phyloP scores from a whole-genome alignment of 2,888 invertebrate genomes.

The Helobdella robusta region DNA sequence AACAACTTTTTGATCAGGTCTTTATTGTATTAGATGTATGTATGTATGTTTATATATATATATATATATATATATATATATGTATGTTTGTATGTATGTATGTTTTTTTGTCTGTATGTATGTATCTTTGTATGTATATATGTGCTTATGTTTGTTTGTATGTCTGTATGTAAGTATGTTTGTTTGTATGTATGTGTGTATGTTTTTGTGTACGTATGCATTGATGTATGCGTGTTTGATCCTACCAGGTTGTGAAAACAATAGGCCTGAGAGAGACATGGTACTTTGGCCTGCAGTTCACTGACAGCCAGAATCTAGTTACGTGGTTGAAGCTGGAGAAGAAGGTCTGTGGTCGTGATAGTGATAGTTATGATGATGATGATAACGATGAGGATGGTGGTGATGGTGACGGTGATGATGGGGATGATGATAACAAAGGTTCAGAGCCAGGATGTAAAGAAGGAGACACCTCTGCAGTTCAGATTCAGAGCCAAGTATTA shows the following conservation, averaged over 20 bases:
- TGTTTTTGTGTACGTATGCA: background rate
- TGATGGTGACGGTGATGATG: background rate
- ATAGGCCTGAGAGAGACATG: conserved; percentile 93
- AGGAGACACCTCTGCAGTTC: conserved; percentile 75
- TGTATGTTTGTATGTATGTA: background rate
- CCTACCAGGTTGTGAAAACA: conserved; percentile 99
- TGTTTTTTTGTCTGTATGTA: background rate
- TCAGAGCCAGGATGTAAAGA: conserved; percentile 95
- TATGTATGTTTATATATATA: too few relatives aligned
- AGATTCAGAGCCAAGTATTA: conserved; percentile 82
- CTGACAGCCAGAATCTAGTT: conserved; percentile 86
- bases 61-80: too few relatives aligned
- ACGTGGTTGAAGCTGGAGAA: conserved; percentile 98
- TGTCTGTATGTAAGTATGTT: background rate
- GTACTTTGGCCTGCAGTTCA: conserved; percentile 97
- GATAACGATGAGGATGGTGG: background rate
- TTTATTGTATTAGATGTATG: too few relatives aligned
- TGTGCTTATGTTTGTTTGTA: background rate
- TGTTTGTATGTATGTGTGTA: conserved; percentile 5
- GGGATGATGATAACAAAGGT: conserved; percentile 32
- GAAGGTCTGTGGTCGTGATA: conserved; percentile 60
- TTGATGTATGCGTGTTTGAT: background rate
- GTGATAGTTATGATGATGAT: background rate
- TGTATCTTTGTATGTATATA: background rate
- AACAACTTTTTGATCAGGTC: conserved; percentile 95